phyloP scores from a whole-genome alignment of 2,888 invertebrate species.

The Deilephila porcellus region DNA sequence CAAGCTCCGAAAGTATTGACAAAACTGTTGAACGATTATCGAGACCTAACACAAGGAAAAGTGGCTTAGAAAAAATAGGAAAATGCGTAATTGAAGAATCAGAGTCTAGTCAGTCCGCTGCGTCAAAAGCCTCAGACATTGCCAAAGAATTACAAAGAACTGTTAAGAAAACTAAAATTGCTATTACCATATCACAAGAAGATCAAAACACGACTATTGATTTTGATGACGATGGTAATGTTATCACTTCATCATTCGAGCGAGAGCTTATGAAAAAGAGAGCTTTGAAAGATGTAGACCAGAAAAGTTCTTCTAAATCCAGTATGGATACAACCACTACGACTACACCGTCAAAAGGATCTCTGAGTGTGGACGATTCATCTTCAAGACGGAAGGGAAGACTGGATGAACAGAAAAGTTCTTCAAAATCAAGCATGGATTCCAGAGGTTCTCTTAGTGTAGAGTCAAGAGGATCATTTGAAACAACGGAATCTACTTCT shows the following conservation, averaged over 20 bases:
- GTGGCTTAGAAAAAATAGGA: slow-evolving; percentile 72
- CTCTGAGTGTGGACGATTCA: slow-evolving; percentile 81
- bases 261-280: slow-evolving; percentile 75
- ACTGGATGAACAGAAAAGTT: slow-evolving; percentile 81
- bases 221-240: slow-evolving; percentile 81
- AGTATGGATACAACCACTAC: slow-evolving; percentile 83
- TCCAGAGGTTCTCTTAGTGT: slow-evolving; percentile 87
- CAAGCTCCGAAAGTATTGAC: slow-evolving; percentile 82
- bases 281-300: slow-evolving; percentile 74
- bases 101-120: slow-evolving; percentile 85
- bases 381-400: slow-evolving; percentile 76
- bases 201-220: slow-evolving; percentile 82
- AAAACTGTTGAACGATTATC: slow-evolving; percentile 78
- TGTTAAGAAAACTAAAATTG: slow-evolving; percentile 81
- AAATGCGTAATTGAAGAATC: slow-evolving; percentile 83
- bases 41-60: slow-evolving; percentile 78
- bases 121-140: slow-evolving; percentile 77
- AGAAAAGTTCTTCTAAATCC: slow-evolving; percentile 85
- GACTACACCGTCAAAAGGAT: slow-evolving; percentile 80
- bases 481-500: slow-evolving; percentile 89
- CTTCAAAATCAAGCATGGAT: slow-evolving; percentile 87
- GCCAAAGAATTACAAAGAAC: slow-evolving; percentile 80
- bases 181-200: slow-evolving; percentile 83
- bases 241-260: slow-evolving; percentile 77
- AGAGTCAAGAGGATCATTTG: slow-evolving; percentile 89